phyloP scores from a whole-genome alignment of 2,797 vertebrate genomes.

The Bucorvus abyssinicus region DNA sequence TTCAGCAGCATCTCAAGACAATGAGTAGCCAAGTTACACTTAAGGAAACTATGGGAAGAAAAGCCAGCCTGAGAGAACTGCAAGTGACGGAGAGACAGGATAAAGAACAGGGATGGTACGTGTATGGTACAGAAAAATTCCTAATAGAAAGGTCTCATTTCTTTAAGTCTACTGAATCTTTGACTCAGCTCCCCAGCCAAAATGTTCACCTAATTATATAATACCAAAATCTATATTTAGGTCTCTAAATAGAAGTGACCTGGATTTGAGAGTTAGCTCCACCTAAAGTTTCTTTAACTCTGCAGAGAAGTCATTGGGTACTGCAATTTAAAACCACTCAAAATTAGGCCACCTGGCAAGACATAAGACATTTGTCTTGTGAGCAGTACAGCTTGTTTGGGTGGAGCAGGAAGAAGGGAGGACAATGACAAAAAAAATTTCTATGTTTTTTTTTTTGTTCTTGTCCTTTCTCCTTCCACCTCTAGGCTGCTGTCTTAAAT shows the following conservation, averaged over 20 bases:
- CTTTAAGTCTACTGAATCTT: not conserved
- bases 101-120: not conserved
- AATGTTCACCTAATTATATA: not conserved
- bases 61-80: not conserved
- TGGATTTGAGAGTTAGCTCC: not conserved
- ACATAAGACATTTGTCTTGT: not conserved
- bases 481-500: not conserved
- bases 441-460: not conserved
- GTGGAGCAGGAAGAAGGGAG: not conserved
- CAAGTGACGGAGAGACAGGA: not conserved
- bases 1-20: not conserved
- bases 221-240: not conserved
- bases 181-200: not conserved
- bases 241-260: slow-evolving; percentile 11
- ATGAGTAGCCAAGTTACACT: not conserved
- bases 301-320: not conserved
- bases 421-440: not conserved
- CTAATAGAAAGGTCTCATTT: not conserved
- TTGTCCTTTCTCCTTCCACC: not conserved
- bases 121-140: not conserved
- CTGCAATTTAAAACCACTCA: not conserved
- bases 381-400: not conserved
- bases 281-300: not conserved
- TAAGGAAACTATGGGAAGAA: not conserved
- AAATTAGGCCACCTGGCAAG: slow-evolving; percentile 12